A percentile compares a stretch with the other conserved stretches of the same genome.
Evolutionary conservation across 1,140 invertebrate genomes (phyloP).

Genomic region (Cepaea nemoralis): DNA sequence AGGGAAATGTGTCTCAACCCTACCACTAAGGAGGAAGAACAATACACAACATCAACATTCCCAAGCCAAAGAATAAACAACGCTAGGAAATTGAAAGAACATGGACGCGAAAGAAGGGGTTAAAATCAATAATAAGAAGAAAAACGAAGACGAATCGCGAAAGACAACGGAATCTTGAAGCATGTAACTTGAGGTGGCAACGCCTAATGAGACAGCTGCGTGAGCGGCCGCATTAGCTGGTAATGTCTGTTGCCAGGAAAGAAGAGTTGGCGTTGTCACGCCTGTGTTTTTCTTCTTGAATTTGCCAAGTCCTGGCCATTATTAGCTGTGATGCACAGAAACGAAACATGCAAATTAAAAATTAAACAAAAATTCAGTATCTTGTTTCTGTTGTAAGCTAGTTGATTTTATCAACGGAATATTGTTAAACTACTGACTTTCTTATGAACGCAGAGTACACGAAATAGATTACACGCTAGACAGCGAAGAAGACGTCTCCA

Average conservation of each 20-base stretch:
- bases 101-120: neutral
- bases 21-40: too few species aligned
- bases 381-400: too few species aligned
- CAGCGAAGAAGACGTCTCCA: too few species aligned
- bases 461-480: too few species aligned
- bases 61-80: neutral
- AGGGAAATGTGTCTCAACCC: too few species aligned
- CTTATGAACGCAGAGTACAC: too few species aligned
- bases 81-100: neutral
- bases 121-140: neutral
- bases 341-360: neutral
- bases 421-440: too few species aligned
- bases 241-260: neutral
- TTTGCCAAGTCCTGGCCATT: neutral
- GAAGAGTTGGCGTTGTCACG: neutral
- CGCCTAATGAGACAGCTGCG: slow-evolving; percentile 1
- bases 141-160: neutral
- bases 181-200: neutral
- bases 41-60: too few species aligned
- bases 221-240: slow-evolving; percentile 1
- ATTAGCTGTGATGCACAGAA: neutral
- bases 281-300: neutral
- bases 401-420: too few species aligned
- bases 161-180: neutral
- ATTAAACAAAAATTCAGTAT: neutral